Percentiles rank a stretch among this genome's conserved stretches.
Conservation (phyloP, 2,113 vertebrate genomes). For the Hyaena hyaena region DNA sequence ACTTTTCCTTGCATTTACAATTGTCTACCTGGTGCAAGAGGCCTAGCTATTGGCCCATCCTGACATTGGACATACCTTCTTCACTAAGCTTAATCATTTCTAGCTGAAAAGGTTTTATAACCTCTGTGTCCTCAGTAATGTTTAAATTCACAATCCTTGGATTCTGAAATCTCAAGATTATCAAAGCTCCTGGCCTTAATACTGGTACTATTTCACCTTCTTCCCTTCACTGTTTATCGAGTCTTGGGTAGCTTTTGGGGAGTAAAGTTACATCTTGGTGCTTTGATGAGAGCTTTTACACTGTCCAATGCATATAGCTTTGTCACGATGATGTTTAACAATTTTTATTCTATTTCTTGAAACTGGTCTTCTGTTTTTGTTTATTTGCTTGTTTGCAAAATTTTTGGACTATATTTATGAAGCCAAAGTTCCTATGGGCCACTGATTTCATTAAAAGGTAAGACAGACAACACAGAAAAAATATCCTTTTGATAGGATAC, state of each 20-base stretch:
- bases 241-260: background rate
- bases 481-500: background rate
- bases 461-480: background rate
- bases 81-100: background rate
- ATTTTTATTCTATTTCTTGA: background rate
- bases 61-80: background rate
- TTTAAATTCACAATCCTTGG: background rate
- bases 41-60: background rate
- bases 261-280: background rate
- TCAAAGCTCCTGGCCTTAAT: background rate
- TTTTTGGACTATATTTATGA: background rate
- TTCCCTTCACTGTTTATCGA: background rate
- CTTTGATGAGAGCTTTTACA: background rate
- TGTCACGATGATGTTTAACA: background rate
- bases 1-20: background rate
- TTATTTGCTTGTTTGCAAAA: conserved; percentile 37
- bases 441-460: background rate
- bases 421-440: background rate
- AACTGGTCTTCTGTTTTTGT: conserved; percentile 16
- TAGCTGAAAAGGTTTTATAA: background rate
- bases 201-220: background rate
- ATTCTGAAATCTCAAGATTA: background rate
- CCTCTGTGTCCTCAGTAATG: background rate
- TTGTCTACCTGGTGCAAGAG: background rate
- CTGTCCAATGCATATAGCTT: background rate